Base-by-base conservation (phyloP, 2,113 vertebrate species). In the Phrynosoma blainvillii region DNA sequence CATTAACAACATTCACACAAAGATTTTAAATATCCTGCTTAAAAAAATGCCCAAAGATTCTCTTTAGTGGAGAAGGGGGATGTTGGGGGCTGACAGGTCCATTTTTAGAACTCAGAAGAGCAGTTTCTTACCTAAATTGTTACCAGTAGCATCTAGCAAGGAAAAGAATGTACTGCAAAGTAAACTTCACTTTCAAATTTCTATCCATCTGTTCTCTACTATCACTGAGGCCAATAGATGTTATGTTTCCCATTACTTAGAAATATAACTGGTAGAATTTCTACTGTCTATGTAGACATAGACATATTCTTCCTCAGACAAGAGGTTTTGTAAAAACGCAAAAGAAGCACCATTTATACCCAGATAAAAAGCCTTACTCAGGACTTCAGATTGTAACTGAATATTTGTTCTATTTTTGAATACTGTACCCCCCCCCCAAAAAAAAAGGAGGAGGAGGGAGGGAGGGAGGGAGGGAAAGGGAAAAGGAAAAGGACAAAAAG, bases 331-430 rank as follows among this genome's bases (percentile, higher is more conserved):
- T 80, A 66, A 13, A 40, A 62, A 54, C 36, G 66, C 27, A 86
- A 78, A 40, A 86, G 40, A 68, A 88, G 80, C 30, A 32, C 79
- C 42, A 52, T 77, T 14, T 77, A 66, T 32, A 77, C 8, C 27
- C 47, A 89, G 54, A 18, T 71, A 84, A 75, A 30, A 93, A 40
- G 40, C 76, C 18, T 75, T 68, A 76, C 25, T 81, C 30, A 65
- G 30, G 66, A 75, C 1, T 75, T 75, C 25, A 70, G 65, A 25
- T 18, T 40, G 59, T 83, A 89, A 68, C 89, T 82, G 11, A 47
- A 75, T 79, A 89, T 88, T 89, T 25, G 66, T 78, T 80, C 76
- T 14, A 30, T 91, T 76, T 25, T 1, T 65, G 42, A 94, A 91
- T 0, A 78, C 4, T 56, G 62, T 54, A 42, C 66, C n/a, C n/a